A percentile compares a stretch with the other conserved stretches of the same genome.
Evolutionary conservation across 1,140 invertebrate genomes (phyloP).

Genomic region (Kradibia gibbosae): DNA sequence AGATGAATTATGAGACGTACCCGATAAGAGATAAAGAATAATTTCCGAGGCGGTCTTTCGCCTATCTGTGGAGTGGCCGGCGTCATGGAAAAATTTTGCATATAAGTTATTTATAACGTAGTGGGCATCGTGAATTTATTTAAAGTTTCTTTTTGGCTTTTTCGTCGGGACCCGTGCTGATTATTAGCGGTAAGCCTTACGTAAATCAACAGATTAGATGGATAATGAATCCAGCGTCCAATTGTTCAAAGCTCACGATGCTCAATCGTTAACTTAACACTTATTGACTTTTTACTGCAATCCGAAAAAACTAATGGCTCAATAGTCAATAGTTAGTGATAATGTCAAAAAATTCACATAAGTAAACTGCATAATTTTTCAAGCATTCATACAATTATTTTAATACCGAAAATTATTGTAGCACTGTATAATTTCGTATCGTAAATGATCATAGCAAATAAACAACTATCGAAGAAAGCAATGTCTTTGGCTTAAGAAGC

Average conservation of each 20-base stretch:
- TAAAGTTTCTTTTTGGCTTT: not conserved
- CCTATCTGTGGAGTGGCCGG: not conserved
- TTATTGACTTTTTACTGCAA: too few relatives aligned
- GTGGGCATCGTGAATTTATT: slow-evolving; percentile 10
- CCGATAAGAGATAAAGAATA: slow-evolving; percentile 40
- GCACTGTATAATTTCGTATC: too few relatives aligned
- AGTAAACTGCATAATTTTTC: too few relatives aligned
- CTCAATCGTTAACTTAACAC: not conserved
- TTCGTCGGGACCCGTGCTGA: not conserved
- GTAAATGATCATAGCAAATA: too few relatives aligned
- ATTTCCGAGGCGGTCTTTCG: slow-evolving; percentile 29
- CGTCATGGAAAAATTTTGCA: slow-evolving; percentile 1
- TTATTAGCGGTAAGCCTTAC: not conserved
- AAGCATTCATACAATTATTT: too few relatives aligned
- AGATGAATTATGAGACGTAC: slow-evolving; percentile 45
- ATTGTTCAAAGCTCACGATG: not conserved
- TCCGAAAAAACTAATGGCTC: too few relatives aligned
- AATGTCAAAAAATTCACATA: too few relatives aligned
- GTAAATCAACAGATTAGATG: not conserved
- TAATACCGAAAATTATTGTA: too few relatives aligned
- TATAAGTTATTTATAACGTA: not conserved
- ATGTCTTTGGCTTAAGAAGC: too few relatives aligned
- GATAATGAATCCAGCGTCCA: not conserved
- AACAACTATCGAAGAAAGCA: too few relatives aligned
- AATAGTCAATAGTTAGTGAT: too few relatives aligned